Percentiles rank a stretch among this genome's conserved stretches.
Evolutionary conservation across 2,113 vertebrate species (phyloP).

Genomic region (Castor canadensis): DNA sequence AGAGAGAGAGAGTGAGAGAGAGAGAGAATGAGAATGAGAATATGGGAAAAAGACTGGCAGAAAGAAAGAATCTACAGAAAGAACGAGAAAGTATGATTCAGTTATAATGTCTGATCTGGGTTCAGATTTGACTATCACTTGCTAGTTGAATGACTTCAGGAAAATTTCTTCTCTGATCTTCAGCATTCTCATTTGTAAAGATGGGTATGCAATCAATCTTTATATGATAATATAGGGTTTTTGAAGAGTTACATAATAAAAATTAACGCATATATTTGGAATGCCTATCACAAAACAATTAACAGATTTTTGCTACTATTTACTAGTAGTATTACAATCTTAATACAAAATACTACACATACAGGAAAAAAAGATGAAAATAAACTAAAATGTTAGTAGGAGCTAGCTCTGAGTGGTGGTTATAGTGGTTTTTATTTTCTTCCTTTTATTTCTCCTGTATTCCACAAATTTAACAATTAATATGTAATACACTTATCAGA

Average conservation of each 20-base stretch:
- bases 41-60: not conserved
- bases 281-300: slow-evolving; percentile 26
- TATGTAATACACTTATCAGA: not conserved
- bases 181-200: not conserved
- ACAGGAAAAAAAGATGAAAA: slow-evolving; percentile 21
- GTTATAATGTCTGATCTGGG: not conserved
- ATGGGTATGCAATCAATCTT: no score
- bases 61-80: slow-evolving; percentile 5
- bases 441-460: not conserved
- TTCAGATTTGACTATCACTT: not conserved
- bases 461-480: slow-evolving; percentile 35
- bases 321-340: not conserved
- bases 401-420: not conserved
- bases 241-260: slow-evolving; percentile 16
- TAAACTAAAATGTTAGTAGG: slow-evolving; percentile 25
- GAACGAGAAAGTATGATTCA: not conserved
- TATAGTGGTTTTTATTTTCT: slow-evolving; percentile 38
- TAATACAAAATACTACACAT: slow-evolving; percentile 25
- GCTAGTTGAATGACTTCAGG: not conserved
- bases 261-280: not conserved
- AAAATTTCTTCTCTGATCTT: slow-evolving; percentile 22
- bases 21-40: not conserved
- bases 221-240: no score
- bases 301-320: not conserved
- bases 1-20: not conserved